Evolutionary conservation across 2,113 vertebrate genomes (phyloP), one percentile per base, ranked within the genome.

Genomic region (Fulica atra): DNA sequence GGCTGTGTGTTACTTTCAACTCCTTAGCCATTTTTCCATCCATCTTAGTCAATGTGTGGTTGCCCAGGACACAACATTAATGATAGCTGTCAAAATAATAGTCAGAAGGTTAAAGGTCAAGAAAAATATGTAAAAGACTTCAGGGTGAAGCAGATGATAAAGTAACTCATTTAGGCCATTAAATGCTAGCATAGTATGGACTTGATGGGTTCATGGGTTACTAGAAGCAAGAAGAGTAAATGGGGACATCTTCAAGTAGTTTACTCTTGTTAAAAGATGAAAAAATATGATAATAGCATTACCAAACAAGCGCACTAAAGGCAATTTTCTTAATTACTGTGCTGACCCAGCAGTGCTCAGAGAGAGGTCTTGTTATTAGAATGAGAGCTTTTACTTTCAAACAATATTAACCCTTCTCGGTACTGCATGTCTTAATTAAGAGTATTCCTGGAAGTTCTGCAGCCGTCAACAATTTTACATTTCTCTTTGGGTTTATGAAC

Each of bases 271-370:
- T 98, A 97, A 98, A 97, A 98, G 98, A 97, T 97, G 98, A 98
- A 98, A 97, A 97, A 98, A 97, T 98, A 98, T 98, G 97, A 98
- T 98, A 98, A 98, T 96, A 97, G 96, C 98, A 98, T 98, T 98
- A 98, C 98, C 98, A 98, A 98, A 98, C 97, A 96, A 97, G 97
- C 96, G 31, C 86, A 97, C 98, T 98, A 98, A 98, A 98, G 98
- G 98, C 98, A 98, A 99, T 99, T 99, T 99, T 99, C 98, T 98
- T 99, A 99, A 99, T 99, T 99, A 98, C 95, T 82, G 36, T 98
- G 98, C 98, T 98, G 98, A 98, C 97, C 97, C 94, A 98, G 97
- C 98, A 97, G 92, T 92, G 93, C 97, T 97, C 96, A 94, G 92
- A 96, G 96, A 98, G 97, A 97, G 97, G 96, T 98, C 98, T 98